Evolutionary conservation across 2,888 invertebrate species (phyloP).

Genomic region (Drosophila nigricruria): DNA sequence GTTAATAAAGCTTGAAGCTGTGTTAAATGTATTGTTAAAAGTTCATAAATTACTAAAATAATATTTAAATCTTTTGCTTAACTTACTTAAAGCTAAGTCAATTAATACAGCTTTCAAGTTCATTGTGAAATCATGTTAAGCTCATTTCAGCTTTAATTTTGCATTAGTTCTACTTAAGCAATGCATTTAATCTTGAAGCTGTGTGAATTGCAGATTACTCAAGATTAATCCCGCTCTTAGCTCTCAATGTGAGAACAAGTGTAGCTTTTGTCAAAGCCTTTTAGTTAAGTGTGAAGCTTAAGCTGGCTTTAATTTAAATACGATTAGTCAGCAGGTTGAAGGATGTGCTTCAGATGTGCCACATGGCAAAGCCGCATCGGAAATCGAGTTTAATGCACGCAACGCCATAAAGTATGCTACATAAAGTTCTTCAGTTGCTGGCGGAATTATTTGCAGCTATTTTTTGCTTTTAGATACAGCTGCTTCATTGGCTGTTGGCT

Average conservation of each 20-base stretch:
- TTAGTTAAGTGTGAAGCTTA: neutral
- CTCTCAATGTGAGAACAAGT: neutral
- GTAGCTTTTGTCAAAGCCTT: neutral
- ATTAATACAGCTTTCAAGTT: neutral
- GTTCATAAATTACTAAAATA: too few relatives aligned
- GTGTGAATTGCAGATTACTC: neutral
- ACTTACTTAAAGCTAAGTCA: neutral
- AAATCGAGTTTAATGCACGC: constrained; percentile 13
- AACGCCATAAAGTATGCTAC: constrained; percentile 36
- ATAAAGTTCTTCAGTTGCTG: constrained; percentile 11
- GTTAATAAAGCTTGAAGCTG: neutral
- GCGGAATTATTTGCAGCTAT: constrained; percentile 19
- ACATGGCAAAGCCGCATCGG: neutral
- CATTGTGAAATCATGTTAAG: neutral
- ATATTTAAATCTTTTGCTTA: too few relatives aligned
- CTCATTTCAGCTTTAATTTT: neutral
- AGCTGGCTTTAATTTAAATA: neutral
- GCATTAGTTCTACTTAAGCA: neutral
- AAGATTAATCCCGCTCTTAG: neutral
- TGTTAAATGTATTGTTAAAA: neutral
- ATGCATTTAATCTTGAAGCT: neutral
- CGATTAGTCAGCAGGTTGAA: neutral
- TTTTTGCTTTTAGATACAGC: constrained; percentile 22
- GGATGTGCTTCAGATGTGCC: neutral
- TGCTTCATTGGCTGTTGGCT: constrained; percentile 8